phyloP scores from a whole-genome alignment of 2,797 vertebrate species.

The Prionace glauca region DNA sequence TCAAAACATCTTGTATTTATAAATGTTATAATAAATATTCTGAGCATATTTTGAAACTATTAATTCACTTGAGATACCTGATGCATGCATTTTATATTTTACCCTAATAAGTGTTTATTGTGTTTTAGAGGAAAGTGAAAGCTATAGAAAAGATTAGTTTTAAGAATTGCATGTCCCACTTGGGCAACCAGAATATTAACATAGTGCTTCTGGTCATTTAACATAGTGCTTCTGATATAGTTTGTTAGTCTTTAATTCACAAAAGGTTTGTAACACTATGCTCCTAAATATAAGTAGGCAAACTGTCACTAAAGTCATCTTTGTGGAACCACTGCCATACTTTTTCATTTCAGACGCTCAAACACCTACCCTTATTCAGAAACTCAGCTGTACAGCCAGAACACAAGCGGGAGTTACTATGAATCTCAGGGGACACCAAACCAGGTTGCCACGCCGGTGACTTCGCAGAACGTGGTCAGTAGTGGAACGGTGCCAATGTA shows the following conservation, averaged over 20 bases:
- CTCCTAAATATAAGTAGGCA: neutral
- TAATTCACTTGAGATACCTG: neutral
- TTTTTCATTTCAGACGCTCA: slow-evolving; percentile 62
- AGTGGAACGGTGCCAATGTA: slow-evolving; percentile 76
- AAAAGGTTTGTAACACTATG: neutral
- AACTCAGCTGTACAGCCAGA: slow-evolving; percentile 72
- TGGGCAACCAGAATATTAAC: slow-evolving; percentile 20
- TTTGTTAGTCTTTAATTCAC: neutral
- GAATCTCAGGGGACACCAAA: slow-evolving; percentile 67
- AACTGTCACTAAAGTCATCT: slow-evolving; percentile 21
- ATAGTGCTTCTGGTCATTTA: neutral
- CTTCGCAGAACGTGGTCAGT: slow-evolving; percentile 68
- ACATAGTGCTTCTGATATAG: neutral
- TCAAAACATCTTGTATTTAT: neutral
- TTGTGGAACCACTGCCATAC: slow-evolving; percentile 18
- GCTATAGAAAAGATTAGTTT: neutral
- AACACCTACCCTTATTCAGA: slow-evolving; percentile 74
- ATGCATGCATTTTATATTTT: neutral
- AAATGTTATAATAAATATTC: neutral
- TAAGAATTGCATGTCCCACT: neutral
- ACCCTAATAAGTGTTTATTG: neutral
- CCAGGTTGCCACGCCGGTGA: slow-evolving; percentile 68
- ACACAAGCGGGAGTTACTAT: slow-evolving; percentile 68
- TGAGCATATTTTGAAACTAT: neutral
- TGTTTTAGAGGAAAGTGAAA: neutral